phyloP scores from a whole-genome alignment of 1,140 invertebrate species.

The Drosophila subobscura region DNA sequence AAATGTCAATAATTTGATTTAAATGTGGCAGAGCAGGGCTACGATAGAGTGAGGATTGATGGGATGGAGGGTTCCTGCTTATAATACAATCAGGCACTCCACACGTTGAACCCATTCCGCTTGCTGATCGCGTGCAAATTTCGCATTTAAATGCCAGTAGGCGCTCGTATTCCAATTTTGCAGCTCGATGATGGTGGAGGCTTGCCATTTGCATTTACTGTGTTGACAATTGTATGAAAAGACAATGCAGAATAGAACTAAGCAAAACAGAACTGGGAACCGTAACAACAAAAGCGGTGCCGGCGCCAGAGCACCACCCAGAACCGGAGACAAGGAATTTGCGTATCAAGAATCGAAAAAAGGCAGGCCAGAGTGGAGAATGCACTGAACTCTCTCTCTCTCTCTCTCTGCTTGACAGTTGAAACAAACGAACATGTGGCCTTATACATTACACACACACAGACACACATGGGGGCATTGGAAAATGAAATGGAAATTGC shows the following conservation, averaged over 20 bases:
- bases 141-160: constrained; percentile 81
- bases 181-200: constrained; percentile 12
- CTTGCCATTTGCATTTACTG: constrained; percentile 56
- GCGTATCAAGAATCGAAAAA: constrained; percentile 67
- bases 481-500: constrained; percentile 69
- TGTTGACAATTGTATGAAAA: constrained; percentile 76
- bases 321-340: constrained; percentile 52
- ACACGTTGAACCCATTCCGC: constrained; percentile 42
- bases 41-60: not conserved
- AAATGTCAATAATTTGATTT: constrained; percentile 83
- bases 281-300: not conserved
- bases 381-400: constrained; percentile 49
- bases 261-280: not conserved
- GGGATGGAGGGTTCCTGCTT: constrained; percentile 37
- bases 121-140: constrained; percentile 76
- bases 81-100: constrained; percentile 55
- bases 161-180: constrained; percentile 63
- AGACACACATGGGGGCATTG: constrained; percentile 19
- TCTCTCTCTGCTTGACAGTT: constrained; percentile 2
- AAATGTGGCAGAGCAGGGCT: constrained; percentile 64
- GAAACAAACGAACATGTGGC: constrained; percentile 60
- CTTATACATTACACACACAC: constrained; percentile 64
- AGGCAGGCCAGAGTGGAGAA: constrained; percentile 38
- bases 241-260: constrained; percentile 41
- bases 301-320: constrained; percentile 3